Evolutionary conservation across 2,888 invertebrate species (phyloP), one percentile per base, ranked within the genome.

Genomic region (Anarsia innoxiella): DNA sequence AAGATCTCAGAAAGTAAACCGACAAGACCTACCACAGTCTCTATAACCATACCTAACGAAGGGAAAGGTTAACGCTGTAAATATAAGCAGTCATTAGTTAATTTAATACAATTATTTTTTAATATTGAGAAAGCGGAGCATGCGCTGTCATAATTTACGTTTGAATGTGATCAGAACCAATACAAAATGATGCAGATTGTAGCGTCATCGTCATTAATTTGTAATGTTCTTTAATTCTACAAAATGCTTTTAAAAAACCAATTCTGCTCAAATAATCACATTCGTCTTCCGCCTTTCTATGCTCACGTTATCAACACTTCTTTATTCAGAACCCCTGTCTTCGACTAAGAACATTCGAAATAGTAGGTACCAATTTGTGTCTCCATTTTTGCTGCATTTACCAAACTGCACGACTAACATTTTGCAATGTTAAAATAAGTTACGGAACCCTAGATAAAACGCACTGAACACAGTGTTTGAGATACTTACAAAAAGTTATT

Each of bases 41-140:
- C 88, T 12, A 87, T 89, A 56, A 77, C 87, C 42, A 78, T 89
- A 66, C 88, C 88, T 1, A 70, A 86, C 37, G 87, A 88, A 49
- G 87, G 86, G 30, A 87, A 87, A 48, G 87, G 87, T 51, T 84
- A 84, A 74, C 36, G 31, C 30, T 16, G 12, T 16, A 11, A 19
- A 44, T 16, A 43, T 45, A 36, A 37, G 30, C 35, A 31, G 41
- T 38, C 37, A 45, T 23, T 36, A 66, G 58, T 53, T 56, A 59
- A 44, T 56, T 58, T 54, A 5, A 19, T 6, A 19, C 6, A 19
- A 19, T 25, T 46, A 54, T 58, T 51, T 55, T 54, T 51, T 48
- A 45, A 49, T 48, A 45, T 32, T 66, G 49, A 55, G 59, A 53
- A 49, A 39, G 46, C 44, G 46, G 44, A 41, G 39, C 40, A 48